A percentile compares a stretch with the other conserved stretches of the same genome.
Conservation (phyloP, 1,140 invertebrate species). For the Cotesia chilonis region DNA sequence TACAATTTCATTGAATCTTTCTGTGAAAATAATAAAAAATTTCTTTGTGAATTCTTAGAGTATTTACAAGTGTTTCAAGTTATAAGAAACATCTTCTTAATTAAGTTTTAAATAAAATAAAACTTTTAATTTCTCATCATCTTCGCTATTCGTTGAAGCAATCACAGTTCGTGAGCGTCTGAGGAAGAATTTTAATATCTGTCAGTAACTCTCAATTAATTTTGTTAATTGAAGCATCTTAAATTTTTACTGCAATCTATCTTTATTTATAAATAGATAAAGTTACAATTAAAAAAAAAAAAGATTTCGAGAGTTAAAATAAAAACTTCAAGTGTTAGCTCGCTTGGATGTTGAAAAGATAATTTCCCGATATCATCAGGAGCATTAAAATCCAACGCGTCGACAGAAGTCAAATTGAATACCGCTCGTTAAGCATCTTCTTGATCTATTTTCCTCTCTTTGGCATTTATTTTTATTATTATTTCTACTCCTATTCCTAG, state of each 20-base stretch:
- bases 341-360: background rate
- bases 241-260: background rate
- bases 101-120: constrained; percentile 2
- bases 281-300: background rate
- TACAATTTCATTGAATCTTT: no score
- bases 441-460: constrained; percentile 25
- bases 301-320: background rate
- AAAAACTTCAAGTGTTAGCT: background rate
- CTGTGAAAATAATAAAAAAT: no score
- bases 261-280: background rate
- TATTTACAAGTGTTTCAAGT: constrained; percentile 4
- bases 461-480: constrained; percentile 12
- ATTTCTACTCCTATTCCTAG: constrained; percentile 2
- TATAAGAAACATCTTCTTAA: background rate
- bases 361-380: constrained; percentile 7
- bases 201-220: background rate
- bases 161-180: background rate
- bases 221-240: constrained; percentile 1
- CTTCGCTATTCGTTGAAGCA: background rate
- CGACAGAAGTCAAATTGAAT: constrained; percentile 38
- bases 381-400: constrained; percentile 21
- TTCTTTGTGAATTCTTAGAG: no score
- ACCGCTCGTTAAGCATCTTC: constrained; percentile 28
- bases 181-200: background rate
- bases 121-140: constrained; percentile 4